Conservation (phyloP, 2,113 vertebrate genomes). For the Nothocercus nigrocapillus region DNA sequence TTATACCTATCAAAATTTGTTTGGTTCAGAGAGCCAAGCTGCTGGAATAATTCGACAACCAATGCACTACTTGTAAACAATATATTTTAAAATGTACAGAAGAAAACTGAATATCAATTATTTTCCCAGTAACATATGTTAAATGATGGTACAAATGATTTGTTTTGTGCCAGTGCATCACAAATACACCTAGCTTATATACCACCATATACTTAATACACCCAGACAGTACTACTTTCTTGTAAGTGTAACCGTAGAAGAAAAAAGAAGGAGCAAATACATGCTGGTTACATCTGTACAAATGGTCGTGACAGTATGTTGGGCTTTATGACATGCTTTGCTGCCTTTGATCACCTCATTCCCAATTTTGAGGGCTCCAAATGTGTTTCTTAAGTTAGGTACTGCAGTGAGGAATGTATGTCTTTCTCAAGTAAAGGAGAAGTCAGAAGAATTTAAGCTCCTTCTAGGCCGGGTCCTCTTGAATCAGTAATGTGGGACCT, state of each 20-base stretch:
- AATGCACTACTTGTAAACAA: neutral
- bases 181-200: neutral
- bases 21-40: neutral
- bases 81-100: neutral
- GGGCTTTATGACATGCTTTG: neutral
- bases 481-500: neutral
- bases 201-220: neutral
- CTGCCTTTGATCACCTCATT: neutral
- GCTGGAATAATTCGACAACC: neutral
- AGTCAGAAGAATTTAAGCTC: fast-evolving
- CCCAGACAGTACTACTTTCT: neutral
- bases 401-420: neutral
- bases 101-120: neutral
- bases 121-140: neutral
- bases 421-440: neutral
- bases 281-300: neutral
- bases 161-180: neutral
- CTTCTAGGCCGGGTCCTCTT: neutral
- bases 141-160: neutral
- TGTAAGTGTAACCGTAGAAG: neutral
- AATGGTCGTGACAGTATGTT: neutral
- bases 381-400: neutral
- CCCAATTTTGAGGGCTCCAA: fast-evolving
- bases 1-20: neutral
- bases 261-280: neutral